Percentiles rank a stretch among this genome's conserved stretches.
Evolutionary conservation across 2,888 invertebrate genomes (phyloP).

Genomic region (Leptothorax acervorum): DNA sequence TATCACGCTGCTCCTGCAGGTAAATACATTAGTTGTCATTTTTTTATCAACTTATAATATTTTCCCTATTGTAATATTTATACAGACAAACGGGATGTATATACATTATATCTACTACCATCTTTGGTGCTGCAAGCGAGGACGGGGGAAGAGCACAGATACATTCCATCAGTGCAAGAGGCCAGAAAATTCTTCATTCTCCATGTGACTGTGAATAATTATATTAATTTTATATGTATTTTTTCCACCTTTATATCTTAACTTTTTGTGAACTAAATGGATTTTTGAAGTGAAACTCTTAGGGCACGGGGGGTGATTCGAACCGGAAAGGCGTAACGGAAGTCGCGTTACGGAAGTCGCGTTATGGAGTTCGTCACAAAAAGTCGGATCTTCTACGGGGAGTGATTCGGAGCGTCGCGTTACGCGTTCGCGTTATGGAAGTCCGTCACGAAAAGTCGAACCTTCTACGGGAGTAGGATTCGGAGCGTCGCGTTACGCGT

Average conservation of each 20-base stretch:
- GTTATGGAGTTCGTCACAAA: no score
- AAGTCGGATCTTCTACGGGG: no score
- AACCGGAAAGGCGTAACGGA: no score
- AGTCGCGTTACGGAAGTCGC: no score
- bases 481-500: no score
- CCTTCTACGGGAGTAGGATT: no score
- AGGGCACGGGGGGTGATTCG: no score
- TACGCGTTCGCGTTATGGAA: no score
- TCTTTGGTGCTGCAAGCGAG: not conserved
- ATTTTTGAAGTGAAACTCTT: no score
- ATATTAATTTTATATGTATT: not conserved
- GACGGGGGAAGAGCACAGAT: not conserved
- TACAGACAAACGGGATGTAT: not conserved
- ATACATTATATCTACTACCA: not conserved
- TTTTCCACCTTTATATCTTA: not conserved
- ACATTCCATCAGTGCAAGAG: conserved; percentile 6
- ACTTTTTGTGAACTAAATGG: not conserved
- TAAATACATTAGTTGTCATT: not conserved
- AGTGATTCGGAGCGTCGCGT: no score
- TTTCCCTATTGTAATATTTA: not conserved
- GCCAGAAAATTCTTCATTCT: not conserved
- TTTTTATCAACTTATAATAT: not conserved
- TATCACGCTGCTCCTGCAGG: not conserved
- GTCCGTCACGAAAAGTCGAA: no score
- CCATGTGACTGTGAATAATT: conserved; percentile 8